A percentile compares a stretch with the other conserved stretches of the same genome.
Evolutionary conservation across 2,113 vertebrate genomes (phyloP).

Genomic region (Epinephelus moara): DNA sequence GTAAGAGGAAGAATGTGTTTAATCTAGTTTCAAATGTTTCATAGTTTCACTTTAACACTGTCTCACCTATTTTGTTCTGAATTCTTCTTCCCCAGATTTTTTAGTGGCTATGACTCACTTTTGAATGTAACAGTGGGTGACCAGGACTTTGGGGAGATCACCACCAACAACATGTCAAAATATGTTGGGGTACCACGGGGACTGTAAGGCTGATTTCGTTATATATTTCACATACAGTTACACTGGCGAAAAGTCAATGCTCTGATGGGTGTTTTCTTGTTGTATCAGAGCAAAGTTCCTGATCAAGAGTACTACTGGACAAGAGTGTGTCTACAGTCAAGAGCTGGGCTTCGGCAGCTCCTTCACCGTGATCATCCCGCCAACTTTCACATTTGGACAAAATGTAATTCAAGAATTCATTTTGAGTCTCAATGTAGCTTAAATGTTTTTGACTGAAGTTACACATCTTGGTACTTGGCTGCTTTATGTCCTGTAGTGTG

Average conservation of each 20-base stretch:
- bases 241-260: neutral
- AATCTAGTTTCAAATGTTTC: neutral
- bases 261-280: constrained; percentile 9
- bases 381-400: constrained; percentile 45
- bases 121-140: constrained; percentile 57
- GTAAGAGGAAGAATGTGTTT: neutral
- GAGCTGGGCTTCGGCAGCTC: constrained; percentile 88
- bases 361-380: constrained; percentile 85
- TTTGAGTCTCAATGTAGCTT: neutral
- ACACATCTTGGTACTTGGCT: neutral
- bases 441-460: neutral
- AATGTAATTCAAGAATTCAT: constrained; percentile 52
- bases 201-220: constrained; percentile 62
- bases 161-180: constrained; percentile 49
- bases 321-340: constrained; percentile 43
- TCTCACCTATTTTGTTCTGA: neutral
- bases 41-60: neutral
- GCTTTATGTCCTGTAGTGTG: constrained; percentile 67
- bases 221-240: neutral
- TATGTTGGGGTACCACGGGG: constrained; percentile 56
- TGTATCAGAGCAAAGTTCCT: constrained; percentile 56
- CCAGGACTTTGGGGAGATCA: rapidly evolving
- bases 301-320: rapidly evolving
- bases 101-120: constrained; percentile 25
- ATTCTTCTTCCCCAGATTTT: constrained; percentile 64